phyloP scores from a whole-genome alignment of 2,113 vertebrate genomes.

The Gobius niger region DNA sequence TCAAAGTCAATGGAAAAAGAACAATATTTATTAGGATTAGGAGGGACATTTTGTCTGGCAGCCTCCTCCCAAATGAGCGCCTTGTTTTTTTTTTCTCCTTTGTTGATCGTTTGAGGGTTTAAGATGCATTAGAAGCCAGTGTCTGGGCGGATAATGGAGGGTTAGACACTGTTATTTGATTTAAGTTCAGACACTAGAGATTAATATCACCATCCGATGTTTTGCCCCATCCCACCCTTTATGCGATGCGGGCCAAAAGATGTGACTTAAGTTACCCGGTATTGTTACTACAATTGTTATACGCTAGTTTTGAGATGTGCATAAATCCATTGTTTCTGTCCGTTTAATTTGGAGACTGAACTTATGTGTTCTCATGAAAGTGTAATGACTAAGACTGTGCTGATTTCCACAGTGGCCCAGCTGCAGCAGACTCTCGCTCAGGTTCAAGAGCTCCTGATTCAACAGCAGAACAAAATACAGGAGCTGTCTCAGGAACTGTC shows the following conservation, averaged over 20 bases:
- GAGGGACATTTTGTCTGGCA: constrained; percentile 79
- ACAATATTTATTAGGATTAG: constrained; percentile 84
- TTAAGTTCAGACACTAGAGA: constrained; percentile 81
- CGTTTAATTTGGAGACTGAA: constrained; percentile 18
- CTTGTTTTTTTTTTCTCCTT: constrained; percentile 70
- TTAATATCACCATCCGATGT: constrained; percentile 77
- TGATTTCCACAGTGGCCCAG: constrained; percentile 83
- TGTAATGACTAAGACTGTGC: constrained; percentile 31
- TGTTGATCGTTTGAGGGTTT: constrained; percentile 83
- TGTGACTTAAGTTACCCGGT: constrained; percentile 62
- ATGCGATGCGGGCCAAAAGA: constrained; percentile 52
- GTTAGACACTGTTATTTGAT: constrained; percentile 82
- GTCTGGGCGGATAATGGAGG: constrained; percentile 80
- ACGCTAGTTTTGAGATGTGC: constrained; percentile 59
- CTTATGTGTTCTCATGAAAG: constrained; percentile 11
- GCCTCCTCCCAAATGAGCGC: constrained; percentile 78
- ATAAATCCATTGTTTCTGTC: constrained; percentile 41
- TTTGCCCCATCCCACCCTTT: constrained; percentile 35
- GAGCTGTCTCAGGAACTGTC: constrained; percentile 90
- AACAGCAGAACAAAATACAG: constrained; percentile 94
- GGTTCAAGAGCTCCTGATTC: constrained; percentile 90
- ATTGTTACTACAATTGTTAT: constrained; percentile 63
- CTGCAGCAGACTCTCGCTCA: constrained; percentile 89
- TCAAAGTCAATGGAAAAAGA: constrained; percentile 83
- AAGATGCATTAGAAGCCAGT: constrained; percentile 79